A percentile compares a stretch with the other conserved stretches of the same genome.
phyloP scores from a whole-genome alignment of 1,140 invertebrate genomes.

The Drosophila chauvacae region DNA sequence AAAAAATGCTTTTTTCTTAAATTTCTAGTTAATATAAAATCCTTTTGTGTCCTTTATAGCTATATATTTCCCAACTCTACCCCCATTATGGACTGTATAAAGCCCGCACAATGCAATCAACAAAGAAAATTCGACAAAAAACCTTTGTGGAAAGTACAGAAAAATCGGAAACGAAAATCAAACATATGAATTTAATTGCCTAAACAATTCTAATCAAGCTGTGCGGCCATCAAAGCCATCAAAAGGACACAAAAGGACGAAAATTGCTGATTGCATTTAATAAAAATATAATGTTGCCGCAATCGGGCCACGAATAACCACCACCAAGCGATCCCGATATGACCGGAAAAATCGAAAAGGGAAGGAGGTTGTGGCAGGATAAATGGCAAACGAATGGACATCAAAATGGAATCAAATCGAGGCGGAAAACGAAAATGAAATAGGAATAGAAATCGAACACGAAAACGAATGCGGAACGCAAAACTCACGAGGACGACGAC shows the following conservation, averaged over 20 bases:
- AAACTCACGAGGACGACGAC: conserved; percentile 53
- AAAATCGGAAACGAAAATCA: conserved; percentile 62
- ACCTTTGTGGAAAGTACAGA: conserved; percentile 31
- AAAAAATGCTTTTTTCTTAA: no score
- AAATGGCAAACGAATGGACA: conserved; percentile 48
- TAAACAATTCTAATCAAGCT: conserved; percentile 70
- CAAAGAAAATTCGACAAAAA: conserved; percentile 5
- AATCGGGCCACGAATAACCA: conserved; percentile 29
- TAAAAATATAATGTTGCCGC: conserved; percentile 53
- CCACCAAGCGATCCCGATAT: conserved; percentile 19
- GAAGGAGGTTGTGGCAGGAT: conserved; percentile 11
- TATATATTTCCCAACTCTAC: conserved; percentile 2
- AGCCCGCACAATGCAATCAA: conserved; percentile 29
- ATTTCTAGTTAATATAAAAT: conserved; percentile 3
- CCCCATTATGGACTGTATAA: conserved; percentile 2
- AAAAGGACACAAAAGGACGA: conserved; percentile 48
- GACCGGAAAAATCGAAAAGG: conserved; percentile 2
- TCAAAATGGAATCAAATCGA: conserved; percentile 59
- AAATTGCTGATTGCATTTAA: conserved; percentile 63
- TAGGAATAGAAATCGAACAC: conserved; percentile 1
- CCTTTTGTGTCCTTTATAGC: not conserved
- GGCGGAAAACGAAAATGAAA: conserved; percentile 25
- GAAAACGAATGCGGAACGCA: conserved; percentile 60
- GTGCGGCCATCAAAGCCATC: conserved; percentile 45
- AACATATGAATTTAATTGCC: conserved; percentile 77